Conservation (phyloP, 2,113 vertebrate genomes). For the Petaurus breviceps region DNA sequence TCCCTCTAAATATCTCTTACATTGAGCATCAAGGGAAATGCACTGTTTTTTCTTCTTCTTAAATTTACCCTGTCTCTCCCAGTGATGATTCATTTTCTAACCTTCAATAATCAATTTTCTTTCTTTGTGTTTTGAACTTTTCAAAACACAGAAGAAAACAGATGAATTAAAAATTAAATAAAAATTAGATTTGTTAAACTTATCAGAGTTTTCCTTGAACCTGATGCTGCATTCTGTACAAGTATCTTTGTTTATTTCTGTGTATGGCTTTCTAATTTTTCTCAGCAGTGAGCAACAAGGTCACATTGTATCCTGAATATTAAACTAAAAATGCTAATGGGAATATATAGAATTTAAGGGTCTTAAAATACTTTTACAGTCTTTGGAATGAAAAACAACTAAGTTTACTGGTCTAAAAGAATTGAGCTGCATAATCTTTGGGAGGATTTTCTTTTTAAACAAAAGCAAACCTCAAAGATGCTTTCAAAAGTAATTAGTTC, state of each 20-base stretch:
- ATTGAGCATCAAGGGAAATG: background rate
- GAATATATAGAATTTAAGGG: slow-evolving; percentile 1
- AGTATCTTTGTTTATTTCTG: slow-evolving; percentile 32
- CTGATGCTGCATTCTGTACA: slow-evolving; percentile 14
- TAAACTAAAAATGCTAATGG: slow-evolving; percentile 11
- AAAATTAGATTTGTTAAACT: slow-evolving; percentile 34
- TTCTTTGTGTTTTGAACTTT: slow-evolving; percentile 21
- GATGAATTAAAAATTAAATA: background rate
- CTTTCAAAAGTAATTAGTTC: slow-evolving; percentile 20
- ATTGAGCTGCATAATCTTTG: background rate
- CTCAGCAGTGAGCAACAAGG: slow-evolving; percentile 7
- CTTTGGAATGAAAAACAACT: slow-evolving; percentile 15
- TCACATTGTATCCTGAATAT: slow-evolving; percentile 32
- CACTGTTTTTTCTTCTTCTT: background rate
- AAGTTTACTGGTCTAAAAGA: background rate
- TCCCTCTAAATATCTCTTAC: background rate
- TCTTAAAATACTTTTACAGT: slow-evolving; percentile 38
- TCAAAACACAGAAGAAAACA: slow-evolving; percentile 19
- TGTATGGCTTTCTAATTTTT: slow-evolving; percentile 45
- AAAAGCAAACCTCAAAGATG: background rate
- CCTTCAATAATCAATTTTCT: slow-evolving; percentile 4
- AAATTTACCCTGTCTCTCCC: slow-evolving; percentile 1
- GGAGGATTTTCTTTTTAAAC: background rate
- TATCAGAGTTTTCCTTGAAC: background rate
- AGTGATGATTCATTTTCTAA: background rate